Base-by-base conservation (phyloP, 1,140 invertebrate genomes). In the Drosophila pruinosa region DNA sequence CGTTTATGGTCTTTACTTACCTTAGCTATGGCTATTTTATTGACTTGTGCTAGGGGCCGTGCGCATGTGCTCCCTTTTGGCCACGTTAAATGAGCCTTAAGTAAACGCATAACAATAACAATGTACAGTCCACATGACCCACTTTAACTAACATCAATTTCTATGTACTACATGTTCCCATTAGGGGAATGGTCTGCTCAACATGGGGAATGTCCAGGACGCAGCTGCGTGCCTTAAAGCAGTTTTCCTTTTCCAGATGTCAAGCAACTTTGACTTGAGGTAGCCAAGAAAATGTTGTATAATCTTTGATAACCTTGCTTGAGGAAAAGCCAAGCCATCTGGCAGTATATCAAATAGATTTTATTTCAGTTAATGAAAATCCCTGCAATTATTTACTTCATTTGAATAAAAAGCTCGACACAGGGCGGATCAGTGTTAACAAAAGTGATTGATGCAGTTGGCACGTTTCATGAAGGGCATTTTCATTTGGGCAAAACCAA, bases 91-190 rank as follows among this genome's bases (percentile, higher is more conserved):
- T 75, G 69, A 88, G 75, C 59, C 81, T 74, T 59, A 52, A 73
- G 78, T 72, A 76, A 85, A 75, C 72, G 45, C 62, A 34, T 34
- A 70, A 34, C 57, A 63, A 38, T 36, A 63, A 70, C 45, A 63
- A 45, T 31, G 36, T 61, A 12, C 47, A 48, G 52, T 58, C 63
- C 81, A 80, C 59, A 76, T 83, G 80, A 83, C 80, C 81, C 76
- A 83, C 63, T 80, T 85, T 69, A 45, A 39, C 48, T 54, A 43
- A 64, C 68, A 72, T 81, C 80, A 80, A 80, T 72, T 76, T 56
- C 53, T 59, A 75, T 54, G 56, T 58, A 34, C 15, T 17, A 31
- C 38, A 45, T 36, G 21, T 28, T 21, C 45, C 38, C 31, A 17
- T 59, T 12, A 2, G 10, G 8, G 4, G 36, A 1, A 6, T 5